Evolutionary conservation across 2,797 vertebrate species (phyloP).

Genomic region (Smutsia gigantea): DNA sequence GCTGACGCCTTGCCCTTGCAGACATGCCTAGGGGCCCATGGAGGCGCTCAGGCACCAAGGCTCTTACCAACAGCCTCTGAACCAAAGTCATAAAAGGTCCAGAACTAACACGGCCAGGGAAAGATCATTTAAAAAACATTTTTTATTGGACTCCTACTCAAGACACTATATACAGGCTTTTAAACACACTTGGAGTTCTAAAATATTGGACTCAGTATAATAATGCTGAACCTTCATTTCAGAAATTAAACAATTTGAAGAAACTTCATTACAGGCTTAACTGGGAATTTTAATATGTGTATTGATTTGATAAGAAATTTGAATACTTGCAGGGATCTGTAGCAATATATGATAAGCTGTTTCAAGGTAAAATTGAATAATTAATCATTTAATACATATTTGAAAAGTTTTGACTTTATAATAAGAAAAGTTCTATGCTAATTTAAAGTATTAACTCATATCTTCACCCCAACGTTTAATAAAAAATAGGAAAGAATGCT

Average conservation of each 20-base stretch:
- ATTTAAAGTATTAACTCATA: constrained; percentile 67
- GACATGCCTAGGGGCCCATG: rapidly evolving
- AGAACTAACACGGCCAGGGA: not conserved
- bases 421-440: constrained; percentile 67
- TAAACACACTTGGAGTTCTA: constrained; percentile 25
- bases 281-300: constrained; percentile 66
- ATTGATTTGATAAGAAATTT: constrained; percentile 57
- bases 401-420: constrained; percentile 65
- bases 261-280: constrained; percentile 62
- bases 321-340: constrained; percentile 51
- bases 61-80: not conserved
- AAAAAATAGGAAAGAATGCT: constrained; percentile 31
- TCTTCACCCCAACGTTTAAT: constrained; percentile 56
- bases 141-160: not conserved
- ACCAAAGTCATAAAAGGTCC: not conserved
- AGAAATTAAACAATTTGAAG: not conserved
- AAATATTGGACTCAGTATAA: not conserved
- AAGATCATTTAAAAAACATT: not conserved
- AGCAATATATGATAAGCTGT: constrained; percentile 45
- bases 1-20: not conserved
- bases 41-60: not conserved
- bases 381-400: constrained; percentile 75
- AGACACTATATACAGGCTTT: not conserved
- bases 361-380: constrained; percentile 75
- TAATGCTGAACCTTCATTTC: constrained; percentile 1